Conservation (phyloP, 2,888 invertebrate genomes). For the Hofmannophila pseudospretella region DNA sequence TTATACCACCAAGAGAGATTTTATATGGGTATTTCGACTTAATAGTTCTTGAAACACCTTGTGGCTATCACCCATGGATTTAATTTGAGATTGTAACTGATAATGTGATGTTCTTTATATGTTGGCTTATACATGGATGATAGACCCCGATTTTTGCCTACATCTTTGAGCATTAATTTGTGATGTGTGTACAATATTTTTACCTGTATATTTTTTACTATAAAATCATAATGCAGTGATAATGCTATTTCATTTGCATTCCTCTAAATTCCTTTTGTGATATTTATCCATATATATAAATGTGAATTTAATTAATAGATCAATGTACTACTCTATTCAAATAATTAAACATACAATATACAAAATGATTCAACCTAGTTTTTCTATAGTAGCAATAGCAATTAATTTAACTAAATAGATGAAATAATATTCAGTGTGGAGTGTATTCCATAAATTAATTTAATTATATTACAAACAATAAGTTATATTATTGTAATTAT, state of each 20-base stretch:
- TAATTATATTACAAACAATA: conserved; percentile 1
- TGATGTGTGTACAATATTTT: conserved; percentile 68
- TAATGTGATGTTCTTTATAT: too few species aligned
- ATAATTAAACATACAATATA: conserved; percentile 16
- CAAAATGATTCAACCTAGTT: conserved; percentile 11
- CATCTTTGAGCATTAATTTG: conserved; percentile 58
- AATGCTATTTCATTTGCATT: conserved; percentile 54
- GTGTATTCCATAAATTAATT: conserved; percentile 2
- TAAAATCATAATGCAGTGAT: conserved; percentile 73
- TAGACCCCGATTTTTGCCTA: conserved; percentile 17
- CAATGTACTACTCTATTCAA: conserved; percentile 12
- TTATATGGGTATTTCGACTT: neutral
- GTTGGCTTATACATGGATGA: neutral
- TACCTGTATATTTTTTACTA: conserved; percentile 74
- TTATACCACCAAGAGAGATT: neutral
- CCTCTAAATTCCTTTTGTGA: conserved; percentile 19
- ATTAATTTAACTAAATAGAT: too few species aligned
- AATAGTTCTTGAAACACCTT: neutral
- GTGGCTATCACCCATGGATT: too few species aligned
- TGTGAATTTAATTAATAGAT: conserved; percentile 11
- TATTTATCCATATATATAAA: conserved; percentile 6
- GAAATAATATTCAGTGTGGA: neutral
- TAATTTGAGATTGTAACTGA: too few species aligned
- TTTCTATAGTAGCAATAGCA: conserved; percentile 9
- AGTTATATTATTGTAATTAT: neutral